Evolutionary conservation across 2,888 invertebrate genomes (phyloP).

Genomic region (Melinaea menophilus): DNA sequence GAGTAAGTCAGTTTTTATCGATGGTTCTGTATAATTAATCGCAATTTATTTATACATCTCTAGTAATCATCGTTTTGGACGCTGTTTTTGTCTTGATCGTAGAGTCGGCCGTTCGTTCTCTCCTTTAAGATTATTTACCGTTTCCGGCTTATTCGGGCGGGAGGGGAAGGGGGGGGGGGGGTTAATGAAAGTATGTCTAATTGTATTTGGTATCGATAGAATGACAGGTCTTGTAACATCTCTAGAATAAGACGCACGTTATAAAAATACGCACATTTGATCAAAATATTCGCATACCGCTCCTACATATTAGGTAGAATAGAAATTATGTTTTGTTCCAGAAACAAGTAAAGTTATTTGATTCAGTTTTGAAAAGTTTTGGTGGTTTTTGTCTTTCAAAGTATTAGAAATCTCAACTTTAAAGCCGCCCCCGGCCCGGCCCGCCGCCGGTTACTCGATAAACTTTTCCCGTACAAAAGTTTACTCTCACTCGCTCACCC

Average conservation of each 20-base stretch:
- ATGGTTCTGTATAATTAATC: conserved; percentile 19
- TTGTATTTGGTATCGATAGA: conserved; percentile 69
- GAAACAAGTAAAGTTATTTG: conserved; percentile 12
- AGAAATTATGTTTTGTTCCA: not conserved
- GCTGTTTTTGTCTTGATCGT: conserved; percentile 17
- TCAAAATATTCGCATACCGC: too few species aligned
- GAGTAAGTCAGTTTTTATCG: conserved; percentile 21
- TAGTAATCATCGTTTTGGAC: conserved; percentile 25
- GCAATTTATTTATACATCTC: conserved; percentile 42
- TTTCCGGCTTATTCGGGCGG: conserved; percentile 53
- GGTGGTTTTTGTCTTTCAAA: conserved; percentile 32
- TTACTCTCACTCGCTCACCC: conserved; percentile 31
- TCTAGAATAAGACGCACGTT: too few species aligned
- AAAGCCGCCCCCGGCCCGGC: conserved; percentile 22
- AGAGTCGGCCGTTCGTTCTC: conserved; percentile 1
- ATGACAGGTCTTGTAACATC: not conserved
- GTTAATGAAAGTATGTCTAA: conserved; percentile 56
- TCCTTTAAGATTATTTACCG: conserved; percentile 45
- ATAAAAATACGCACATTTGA: too few species aligned
- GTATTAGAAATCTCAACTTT: conserved; percentile 31
- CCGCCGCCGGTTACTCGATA: conserved; percentile 36
- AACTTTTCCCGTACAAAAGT: conserved; percentile 39
- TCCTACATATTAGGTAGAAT: too few species aligned
- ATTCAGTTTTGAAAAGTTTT: conserved; percentile 30
- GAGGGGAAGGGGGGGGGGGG: conserved; percentile 57